Base-by-base conservation (phyloP, 2,797 vertebrate genomes). In the Neosilurus mollespiculum region DNA sequence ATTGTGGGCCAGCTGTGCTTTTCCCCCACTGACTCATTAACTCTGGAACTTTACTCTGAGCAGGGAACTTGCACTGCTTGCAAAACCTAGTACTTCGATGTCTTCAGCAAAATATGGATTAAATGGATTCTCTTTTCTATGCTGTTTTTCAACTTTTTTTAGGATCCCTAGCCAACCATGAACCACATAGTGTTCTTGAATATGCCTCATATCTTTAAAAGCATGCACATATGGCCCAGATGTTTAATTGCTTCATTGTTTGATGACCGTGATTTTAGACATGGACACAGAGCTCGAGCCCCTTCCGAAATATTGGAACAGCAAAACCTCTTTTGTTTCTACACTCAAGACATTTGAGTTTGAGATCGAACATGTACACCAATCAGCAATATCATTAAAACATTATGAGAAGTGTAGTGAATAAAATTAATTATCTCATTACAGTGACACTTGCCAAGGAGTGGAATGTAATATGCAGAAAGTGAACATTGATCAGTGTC, bases 11-110 rank as follows among this genome's bases (percentile, higher is more conserved):
- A 91, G 91, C 91, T 91, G 85, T 84, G 88, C 72, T 69, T 12
- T 71, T 91, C 93, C 88, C 30, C 88, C 75, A 65, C 87, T 92
- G 92, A 89, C 94, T 93, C 92, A 92, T 93, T 94, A 93, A 85
- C 88, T 77, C 78, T 78, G 72, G 82, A 67, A 30, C 43, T 89
- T 89, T 88, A 85, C 87, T 90, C 87, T 88, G 84, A 88, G 85
- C 87, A 80, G 86, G 85, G 84, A 83, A 76, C 80, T 89, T 89
- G 87, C 91, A 86, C 71, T 86, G 89, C 87, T 88, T 91, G 85
- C 89, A 90, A 86, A 89, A 90, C 34, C 58, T 77, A 61, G 30
- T 83, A 83, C 84, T 87, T 88, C 90, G 87, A 90, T 87, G 84
- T 88, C 80, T 89, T 89, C 88, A 91, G 87, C 84, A 83, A 89